Base-by-base conservation (phyloP, 2,797 vertebrate species). In the Sebastes dallii region DNA sequence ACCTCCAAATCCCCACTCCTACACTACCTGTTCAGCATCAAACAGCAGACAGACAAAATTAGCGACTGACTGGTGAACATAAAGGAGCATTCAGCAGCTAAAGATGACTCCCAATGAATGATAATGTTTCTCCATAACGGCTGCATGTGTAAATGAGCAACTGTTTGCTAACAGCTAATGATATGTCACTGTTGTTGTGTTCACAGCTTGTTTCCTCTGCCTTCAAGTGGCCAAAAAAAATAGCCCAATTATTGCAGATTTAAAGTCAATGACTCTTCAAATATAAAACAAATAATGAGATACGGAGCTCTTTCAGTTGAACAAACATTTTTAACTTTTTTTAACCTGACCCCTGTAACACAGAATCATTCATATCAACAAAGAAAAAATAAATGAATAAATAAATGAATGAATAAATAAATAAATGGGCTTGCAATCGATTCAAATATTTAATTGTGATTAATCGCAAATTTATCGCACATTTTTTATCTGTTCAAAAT, bases 331-430 rank as follows among this genome's bases (percentile, higher is more conserved):
- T 6, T 3, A 1, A 54, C 8, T 29, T 42, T 16, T 42, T 42
- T 30, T 18, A 50, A 20, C 46, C 0, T 50, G 46, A 50, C 46
- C 46, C 46, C 16, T 50, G 7, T 8, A 4, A 50, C 46, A 0
- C 1, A 60, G 13, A 18, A 36, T 65, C 7, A 65, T n/a, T 66
- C 12, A 34, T 25, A n/a, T n/a, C n/a, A 59, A 24, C 42, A 56
- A 66, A n/a, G 32, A 42, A 46, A 18, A 46, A 46, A 18, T 8
- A 46, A 46, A 46, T 18, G 0, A 46, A 46, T 46, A 46, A 46
- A 46, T 18, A 18, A 16, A 39, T 32, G 8, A 14, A 36, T 30
- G 9, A 30, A 30, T 42, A 16, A 18, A 46, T 46, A 18, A 46
- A 46, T 46, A 46, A 4, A 8, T 3, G 3, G 16, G 7, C 18